Evolutionary conservation across 2,113 vertebrate genomes (phyloP).

Genomic region (Lagopus leucura): DNA sequence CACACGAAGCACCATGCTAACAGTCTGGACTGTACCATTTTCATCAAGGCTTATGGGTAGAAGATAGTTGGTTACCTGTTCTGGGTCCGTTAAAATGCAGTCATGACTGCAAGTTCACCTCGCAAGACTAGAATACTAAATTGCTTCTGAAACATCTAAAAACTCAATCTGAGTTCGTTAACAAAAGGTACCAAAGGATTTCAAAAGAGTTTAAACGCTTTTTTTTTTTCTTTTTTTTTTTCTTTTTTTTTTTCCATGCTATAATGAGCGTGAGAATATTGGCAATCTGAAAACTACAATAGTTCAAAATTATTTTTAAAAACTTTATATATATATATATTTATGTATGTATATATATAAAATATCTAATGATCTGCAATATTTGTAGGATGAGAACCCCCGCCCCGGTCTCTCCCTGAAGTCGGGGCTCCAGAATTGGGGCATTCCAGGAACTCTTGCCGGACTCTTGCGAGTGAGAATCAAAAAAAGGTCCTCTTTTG

Average conservation of each 20-base stretch:
- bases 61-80: slow-evolving; percentile 58
- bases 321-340: slow-evolving; percentile 57
- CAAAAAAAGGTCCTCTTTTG: neutral
- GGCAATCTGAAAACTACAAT: slow-evolving; percentile 66
- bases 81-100: slow-evolving; percentile 61
- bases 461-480: slow-evolving; percentile 56
- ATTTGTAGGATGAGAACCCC: slow-evolving; percentile 41
- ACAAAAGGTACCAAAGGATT: slow-evolving; percentile 72
- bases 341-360: slow-evolving; percentile 60
- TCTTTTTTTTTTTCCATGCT: neutral
- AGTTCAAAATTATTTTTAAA: slow-evolving; percentile 68
- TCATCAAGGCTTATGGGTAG: slow-evolving; percentile 76
- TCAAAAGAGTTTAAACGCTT: slow-evolving; percentile 53
- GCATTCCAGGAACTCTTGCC: neutral
- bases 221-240: neutral
- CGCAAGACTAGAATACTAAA: slow-evolving; percentile 68
- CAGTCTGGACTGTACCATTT: slow-evolving; percentile 82
- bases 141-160: slow-evolving; percentile 64
- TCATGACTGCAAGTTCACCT: slow-evolving; percentile 59
- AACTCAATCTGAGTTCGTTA: slow-evolving; percentile 58
- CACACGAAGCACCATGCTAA: slow-evolving; percentile 84
- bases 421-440: neutral
- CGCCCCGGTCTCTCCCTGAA: neutral
- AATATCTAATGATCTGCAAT: slow-evolving; percentile 66
- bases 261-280: slow-evolving; percentile 57